phyloP scores from a whole-genome alignment of 2,113 vertebrate species.

The Chloropsis hardwickii region DNA sequence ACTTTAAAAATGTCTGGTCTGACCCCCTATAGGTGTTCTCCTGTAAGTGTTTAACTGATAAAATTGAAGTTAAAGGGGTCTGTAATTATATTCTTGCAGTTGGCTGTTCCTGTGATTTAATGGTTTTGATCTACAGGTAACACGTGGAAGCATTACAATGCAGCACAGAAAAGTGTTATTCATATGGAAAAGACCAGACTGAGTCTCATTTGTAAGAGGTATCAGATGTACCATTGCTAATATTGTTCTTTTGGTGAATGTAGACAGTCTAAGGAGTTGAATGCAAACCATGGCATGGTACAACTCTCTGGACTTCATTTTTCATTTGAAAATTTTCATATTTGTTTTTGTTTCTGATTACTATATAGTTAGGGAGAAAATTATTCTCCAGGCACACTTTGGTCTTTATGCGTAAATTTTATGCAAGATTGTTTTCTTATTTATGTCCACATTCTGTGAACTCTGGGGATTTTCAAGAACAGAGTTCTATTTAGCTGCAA shows the following conservation, averaged over 20 bases:
- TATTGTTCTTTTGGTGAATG: background rate
- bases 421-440: background rate
- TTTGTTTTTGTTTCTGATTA: background rate
- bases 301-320: background rate
- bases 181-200: background rate
- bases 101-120: background rate
- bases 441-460: background rate
- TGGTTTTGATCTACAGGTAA: background rate
- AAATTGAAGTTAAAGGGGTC: background rate
- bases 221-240: background rate
- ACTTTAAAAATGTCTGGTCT: background rate
- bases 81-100: background rate
- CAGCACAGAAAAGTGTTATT: background rate
- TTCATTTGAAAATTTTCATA: background rate
- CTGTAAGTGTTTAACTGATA: background rate
- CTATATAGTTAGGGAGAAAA: background rate
- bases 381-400: background rate
- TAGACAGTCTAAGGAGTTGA: background rate
- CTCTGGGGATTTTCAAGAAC: background rate
- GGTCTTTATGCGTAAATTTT: background rate
- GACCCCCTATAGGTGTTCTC: background rate
- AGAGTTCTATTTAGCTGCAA: background rate
- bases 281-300: background rate
- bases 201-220: background rate
- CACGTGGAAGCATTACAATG: background rate